A percentile compares a stretch with the other conserved stretches of the same genome.
Evolutionary conservation across 1,140 invertebrate species (phyloP).

Genomic region (Aphidius gifuensis): DNA sequence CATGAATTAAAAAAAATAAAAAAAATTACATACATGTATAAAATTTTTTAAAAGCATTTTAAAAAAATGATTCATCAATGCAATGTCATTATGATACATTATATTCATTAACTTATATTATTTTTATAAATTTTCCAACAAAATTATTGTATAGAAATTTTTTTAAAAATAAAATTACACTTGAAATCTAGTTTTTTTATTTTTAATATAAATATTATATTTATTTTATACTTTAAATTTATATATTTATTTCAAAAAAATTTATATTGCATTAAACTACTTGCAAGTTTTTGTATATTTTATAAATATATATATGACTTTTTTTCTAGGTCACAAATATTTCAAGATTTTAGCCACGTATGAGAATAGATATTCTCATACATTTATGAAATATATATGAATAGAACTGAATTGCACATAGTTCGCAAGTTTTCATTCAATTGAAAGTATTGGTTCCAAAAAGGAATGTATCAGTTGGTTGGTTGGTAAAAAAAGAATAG

Average conservation of each 20-base stretch:
- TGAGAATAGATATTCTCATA: background rate
- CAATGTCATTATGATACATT: no score
- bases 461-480: background rate
- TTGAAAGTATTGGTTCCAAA: slow-evolving; percentile 8
- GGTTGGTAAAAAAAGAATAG: slow-evolving; percentile 3
- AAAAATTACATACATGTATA: no score
- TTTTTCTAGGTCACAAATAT: slow-evolving; percentile 9
- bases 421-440: slow-evolving; percentile 13
- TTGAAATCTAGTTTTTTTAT: background rate
- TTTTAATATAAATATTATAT: background rate
- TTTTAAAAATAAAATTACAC: background rate
- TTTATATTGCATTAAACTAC: no score
- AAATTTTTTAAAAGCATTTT: no score
- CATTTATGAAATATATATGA: slow-evolving; percentile 1
- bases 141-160: no score
- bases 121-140: no score
- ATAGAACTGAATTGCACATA: slow-evolving; percentile 9
- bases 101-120: no score
- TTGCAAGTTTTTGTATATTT: background rate
- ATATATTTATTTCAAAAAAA: no score
- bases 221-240: slow-evolving; percentile 1
- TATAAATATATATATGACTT: background rate
- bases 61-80: no score
- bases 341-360: slow-evolving; percentile 5
- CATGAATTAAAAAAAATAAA: no score